Evolutionary conservation across 1,140 invertebrate species (phyloP), one percentile per base, ranked within the genome.

Genomic region (Magallana angulata): DNA sequence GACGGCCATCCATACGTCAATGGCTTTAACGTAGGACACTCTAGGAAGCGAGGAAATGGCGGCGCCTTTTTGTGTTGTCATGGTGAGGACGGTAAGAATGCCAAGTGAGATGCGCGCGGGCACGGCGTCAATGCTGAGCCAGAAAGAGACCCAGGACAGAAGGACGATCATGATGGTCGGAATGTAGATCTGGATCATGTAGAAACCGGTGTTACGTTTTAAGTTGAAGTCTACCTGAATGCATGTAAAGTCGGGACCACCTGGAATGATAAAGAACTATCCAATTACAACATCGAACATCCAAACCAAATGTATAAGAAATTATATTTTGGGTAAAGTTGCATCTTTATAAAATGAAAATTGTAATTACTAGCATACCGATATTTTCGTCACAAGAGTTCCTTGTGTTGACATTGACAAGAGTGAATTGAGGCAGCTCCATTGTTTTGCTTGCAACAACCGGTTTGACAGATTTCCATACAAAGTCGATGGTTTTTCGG

Each of bases 111-210:
- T 91, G 59, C 90, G 85, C 24, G 96, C 96, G 3, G 96, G 95
- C 6, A 96, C 95, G 84, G 96, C 96, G 82, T 95, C 95, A 57
- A 96, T 95, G 88, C 96, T 96, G 76, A 96, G 96, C 97, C 98
- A 99, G 89, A 92, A 92, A 0, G 90, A 91, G 1, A 90, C 98
- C 98, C 98, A 99, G 0, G 98, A 98, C 0, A 99, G 95, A 0
- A 99, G 97, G 0, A 99, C 98, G 88, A 99, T 98, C 68, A 99
- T 96, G 80, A 98, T 97, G 92, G 98, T 98, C 0, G 98, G 98
- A 56, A 98, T 96, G 94, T 98, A 98, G 8, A 98, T 97, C 95
- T 98, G 97, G 89, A 98, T 97, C 7, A 99, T 96, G 94, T 98
- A 99, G 94, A 98, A 98, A 71, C 98, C 98, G 1, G 97, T 98